Conservation (phyloP, 1,140 invertebrate species). For the Drosophila yakuba region DNA sequence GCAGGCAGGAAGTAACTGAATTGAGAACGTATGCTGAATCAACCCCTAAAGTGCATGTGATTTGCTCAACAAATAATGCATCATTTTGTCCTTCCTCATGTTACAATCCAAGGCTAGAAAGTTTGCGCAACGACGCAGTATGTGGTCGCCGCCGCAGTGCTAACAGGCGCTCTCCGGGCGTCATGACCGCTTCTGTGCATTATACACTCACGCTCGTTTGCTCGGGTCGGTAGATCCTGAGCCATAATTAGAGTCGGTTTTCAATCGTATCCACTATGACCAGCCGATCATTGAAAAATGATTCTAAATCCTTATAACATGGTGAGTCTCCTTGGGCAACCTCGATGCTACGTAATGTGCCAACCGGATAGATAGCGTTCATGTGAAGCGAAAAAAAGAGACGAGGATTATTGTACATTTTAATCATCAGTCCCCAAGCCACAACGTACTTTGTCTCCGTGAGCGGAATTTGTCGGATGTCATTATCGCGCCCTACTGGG, state of each 20-base stretch:
- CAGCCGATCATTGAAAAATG: background rate
- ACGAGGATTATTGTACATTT: too few species aligned
- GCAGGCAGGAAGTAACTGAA: too few species aligned
- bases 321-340: background rate
- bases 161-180: background rate
- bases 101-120: too few species aligned
- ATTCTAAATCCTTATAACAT: background rate
- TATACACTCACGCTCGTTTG: too few species aligned
- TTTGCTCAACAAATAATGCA: slow-evolving; percentile 2
- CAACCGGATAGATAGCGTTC: background rate
- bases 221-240: too few species aligned
- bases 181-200: too few species aligned
- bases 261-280: background rate
- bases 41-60: background rate
- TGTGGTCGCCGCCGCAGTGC: too few species aligned
- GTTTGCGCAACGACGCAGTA: too few species aligned
- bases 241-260: background rate
- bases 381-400: too few species aligned
- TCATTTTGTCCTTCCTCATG: background rate
- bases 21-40: too few species aligned
- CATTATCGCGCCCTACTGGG: too few species aligned
- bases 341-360: background rate
- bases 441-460: background rate
- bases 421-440: too few species aligned
- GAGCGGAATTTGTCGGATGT: background rate